These are phyloP conservation scores for Neogale vison DNA, from an alignment of 2,113 vertebrate species.

Conservation along the genomic window DNA sequence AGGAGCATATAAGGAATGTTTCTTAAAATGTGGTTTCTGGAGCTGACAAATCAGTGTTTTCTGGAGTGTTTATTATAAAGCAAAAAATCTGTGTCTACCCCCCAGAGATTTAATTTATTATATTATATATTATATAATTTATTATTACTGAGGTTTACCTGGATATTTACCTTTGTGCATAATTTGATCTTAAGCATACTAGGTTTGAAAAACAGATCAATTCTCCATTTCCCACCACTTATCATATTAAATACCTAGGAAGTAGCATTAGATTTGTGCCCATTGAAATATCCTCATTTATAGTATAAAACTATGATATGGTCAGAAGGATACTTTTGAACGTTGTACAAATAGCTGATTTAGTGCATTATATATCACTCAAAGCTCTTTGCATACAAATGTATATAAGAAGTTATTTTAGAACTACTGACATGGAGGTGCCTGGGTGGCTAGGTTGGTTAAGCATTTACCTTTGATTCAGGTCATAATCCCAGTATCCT, in stretches of 20 bases:
- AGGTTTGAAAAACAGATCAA: neutral
- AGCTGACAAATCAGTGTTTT: neutral
- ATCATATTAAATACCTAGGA: neutral
- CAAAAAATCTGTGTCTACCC: neutral
- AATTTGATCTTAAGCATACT: neutral
- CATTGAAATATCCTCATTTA: neutral
- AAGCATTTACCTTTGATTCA: neutral
- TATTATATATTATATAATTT: neutral
- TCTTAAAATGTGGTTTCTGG: neutral
- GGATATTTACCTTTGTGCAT: neutral
- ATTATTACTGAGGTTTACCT: neutral
- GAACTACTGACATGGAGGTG: neutral
- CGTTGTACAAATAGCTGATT: neutral
- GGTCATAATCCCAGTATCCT: too few species aligned
- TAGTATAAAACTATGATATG: neutral
- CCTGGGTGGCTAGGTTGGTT: neutral
- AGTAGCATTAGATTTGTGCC: neutral
- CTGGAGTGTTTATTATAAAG: neutral
- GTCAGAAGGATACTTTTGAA: neutral
- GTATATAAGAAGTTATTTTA: neutral
- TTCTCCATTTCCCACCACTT: neutral
- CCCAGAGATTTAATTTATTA: neutral
- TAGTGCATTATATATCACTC: neutral
- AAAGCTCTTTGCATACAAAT: neutral
- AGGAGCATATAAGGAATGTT: neutral